A percentile compares a stretch with the other conserved stretches of the same genome.
These are phyloP conservation scores for Aleiodes leptofemur DNA, from an alignment of 2,888 invertebrate genomes.

Conservation along the genomic window DNA sequence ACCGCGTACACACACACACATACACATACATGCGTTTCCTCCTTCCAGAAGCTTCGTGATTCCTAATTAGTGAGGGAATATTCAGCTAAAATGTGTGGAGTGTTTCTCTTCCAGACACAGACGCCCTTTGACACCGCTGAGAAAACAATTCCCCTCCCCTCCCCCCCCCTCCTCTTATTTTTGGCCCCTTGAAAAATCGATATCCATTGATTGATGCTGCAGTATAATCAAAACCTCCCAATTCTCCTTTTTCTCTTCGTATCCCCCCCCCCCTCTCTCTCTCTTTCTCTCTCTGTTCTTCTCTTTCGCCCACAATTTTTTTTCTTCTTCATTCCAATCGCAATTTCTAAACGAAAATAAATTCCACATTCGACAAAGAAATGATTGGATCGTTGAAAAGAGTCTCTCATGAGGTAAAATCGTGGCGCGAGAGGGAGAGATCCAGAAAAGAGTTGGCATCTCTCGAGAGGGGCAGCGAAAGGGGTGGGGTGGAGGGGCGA, in stretches of 20 bases:
- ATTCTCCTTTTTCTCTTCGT: background rate
- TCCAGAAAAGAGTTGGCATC: background rate
- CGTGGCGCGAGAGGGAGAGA: conserved; percentile 17
- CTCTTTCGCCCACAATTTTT: background rate
- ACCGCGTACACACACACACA: background rate
- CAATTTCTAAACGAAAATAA: background rate
- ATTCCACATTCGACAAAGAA: conserved; percentile 4
- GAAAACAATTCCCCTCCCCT: background rate
- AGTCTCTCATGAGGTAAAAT: conserved; percentile 43
- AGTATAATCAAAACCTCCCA: conserved; percentile 23
- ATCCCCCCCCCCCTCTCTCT: background rate
- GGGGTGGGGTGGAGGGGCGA: too few species aligned
- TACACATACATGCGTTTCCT: background rate
- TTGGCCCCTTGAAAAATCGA: conserved; percentile 11
- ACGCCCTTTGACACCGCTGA: too few species aligned
- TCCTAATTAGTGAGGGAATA: background rate
- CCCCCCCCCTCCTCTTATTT: background rate
- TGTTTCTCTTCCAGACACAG: too few species aligned
- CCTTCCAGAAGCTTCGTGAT: conserved; percentile 3
- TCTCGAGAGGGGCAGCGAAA: background rate
- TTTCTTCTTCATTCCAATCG: background rate
- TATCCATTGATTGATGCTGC: conserved; percentile 21
- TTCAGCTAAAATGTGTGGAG: too few species aligned
- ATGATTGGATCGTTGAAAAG: conserved; percentile 29
- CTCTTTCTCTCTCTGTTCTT: background rate